Base-by-base conservation (phyloP, 2,888 invertebrate species). In the Drosophila sordidapex region DNA sequence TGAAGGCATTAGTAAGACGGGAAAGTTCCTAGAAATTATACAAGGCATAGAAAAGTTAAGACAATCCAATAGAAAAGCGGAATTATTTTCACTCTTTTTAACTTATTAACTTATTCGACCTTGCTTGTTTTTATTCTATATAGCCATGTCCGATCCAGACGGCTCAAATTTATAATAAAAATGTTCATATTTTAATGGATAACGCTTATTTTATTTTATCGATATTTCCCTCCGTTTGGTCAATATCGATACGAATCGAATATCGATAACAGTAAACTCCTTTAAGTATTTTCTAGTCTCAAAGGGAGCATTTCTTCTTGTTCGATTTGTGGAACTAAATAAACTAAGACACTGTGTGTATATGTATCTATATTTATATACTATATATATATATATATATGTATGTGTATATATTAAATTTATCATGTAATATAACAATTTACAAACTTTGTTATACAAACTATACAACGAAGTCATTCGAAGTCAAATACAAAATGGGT, bases 391-490 rank as follows among this genome's bases (percentile, higher is more conserved):
- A n/a, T n/a, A n/a, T n/a, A 8, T n/a, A 43, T 8, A 38, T 18
- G 10, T 8, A 40, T n/a, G 8, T 31, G 8, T 8, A 10, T 31
- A 31, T 10, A 43, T 43, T 21, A 13, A 4, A 21, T 46, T 46
- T 49, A 10, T 8, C 18, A 10, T 25, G 27, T 48, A 18, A 27
- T 5, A 27, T 18, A 11, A 11, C 27, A 18, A 27, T 11, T 27
- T 15, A 10, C 2, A 27, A 49, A 29, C 27, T 49, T 49, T 27
- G 48, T 18, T 27, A 0, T 10, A 11, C 27, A 49, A 27, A 15
- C 69, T 74, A 52, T 35, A n/a, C 67, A 84, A 74, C 58, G 60
- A 69, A 87, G 61, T 81, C 69, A 74, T 82, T 83, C 66, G 76
- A 82, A 72, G 68, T 82, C 88, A 81, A 87, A 72, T 43, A 43